A percentile compares a stretch with the other conserved stretches of the same genome.
Evolutionary conservation across 2,797 vertebrate genomes (phyloP).

Genomic region (Oreochromis mossambicus): DNA sequence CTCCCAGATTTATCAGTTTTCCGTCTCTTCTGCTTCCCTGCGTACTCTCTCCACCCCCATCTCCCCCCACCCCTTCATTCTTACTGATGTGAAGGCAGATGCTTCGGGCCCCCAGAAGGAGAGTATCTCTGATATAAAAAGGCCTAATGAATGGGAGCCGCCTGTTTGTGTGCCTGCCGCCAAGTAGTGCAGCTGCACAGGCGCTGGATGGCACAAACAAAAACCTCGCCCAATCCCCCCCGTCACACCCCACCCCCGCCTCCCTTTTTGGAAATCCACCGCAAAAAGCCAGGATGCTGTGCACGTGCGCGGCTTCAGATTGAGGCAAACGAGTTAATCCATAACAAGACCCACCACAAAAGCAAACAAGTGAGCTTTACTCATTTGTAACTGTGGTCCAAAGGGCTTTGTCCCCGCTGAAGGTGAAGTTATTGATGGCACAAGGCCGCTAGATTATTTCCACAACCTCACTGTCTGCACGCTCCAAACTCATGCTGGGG

Average conservation of each 20-base stretch:
- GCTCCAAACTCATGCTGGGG: slow-evolving; percentile 19
- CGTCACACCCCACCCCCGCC: fast-evolving
- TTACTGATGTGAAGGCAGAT: slow-evolving; percentile 73
- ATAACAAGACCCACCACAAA: slow-evolving; percentile 35
- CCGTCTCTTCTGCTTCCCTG: slow-evolving; percentile 9
- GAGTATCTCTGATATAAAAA: slow-evolving; percentile 73
- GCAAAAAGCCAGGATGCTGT: slow-evolving; percentile 21
- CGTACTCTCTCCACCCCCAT: not conserved
- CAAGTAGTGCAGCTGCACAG: slow-evolving; percentile 74
- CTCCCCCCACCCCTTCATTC: not conserved
- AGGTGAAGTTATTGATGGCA: slow-evolving; percentile 39
- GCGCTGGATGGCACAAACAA: slow-evolving; percentile 62
- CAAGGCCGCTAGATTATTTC: slow-evolving; percentile 19
- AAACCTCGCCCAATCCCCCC: slow-evolving; percentile 16
- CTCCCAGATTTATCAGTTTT: slow-evolving; percentile 50
- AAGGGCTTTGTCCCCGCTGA: slow-evolving; percentile 19
- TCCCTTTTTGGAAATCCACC: slow-evolving; percentile 4
- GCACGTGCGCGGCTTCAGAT: slow-evolving; percentile 38
- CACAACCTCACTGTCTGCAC: not conserved
- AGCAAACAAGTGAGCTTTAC: slow-evolving; percentile 38
- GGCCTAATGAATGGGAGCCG: slow-evolving; percentile 75
- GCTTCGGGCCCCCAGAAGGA: slow-evolving; percentile 69
- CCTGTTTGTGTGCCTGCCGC: slow-evolving; percentile 71
- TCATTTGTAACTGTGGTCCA: slow-evolving; percentile 18
- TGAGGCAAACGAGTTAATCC: slow-evolving; percentile 49